These are phyloP conservation scores for Hypsopygia costalis DNA, from an alignment of 2,888 invertebrate genomes.

Conservation along the genomic window DNA sequence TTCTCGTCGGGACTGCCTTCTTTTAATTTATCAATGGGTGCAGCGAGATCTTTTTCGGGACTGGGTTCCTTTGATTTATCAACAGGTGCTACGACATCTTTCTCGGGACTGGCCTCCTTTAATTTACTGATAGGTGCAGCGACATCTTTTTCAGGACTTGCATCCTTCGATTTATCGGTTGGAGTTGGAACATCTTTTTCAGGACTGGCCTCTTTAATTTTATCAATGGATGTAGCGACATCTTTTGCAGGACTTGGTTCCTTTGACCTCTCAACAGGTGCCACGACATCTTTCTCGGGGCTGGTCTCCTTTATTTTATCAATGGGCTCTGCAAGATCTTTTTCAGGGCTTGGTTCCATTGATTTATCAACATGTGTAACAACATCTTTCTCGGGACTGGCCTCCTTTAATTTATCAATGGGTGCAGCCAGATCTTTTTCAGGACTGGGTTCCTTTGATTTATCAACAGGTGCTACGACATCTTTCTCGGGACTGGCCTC, in stretches of 20 bases:
- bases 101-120: constrained; percentile 1
- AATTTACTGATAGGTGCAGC: no score
- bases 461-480: no score
- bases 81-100: not conserved
- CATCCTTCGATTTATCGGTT: not conserved
- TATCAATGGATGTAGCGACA: not conserved
- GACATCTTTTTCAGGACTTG: no score
- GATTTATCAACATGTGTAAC: constrained; percentile 2
- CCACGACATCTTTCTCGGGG: not conserved
- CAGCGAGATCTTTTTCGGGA: not conserved
- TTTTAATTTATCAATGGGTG: constrained; percentile 1
- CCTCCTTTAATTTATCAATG: not conserved
- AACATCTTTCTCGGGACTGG: constrained; percentile 6
- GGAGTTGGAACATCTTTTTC: constrained; percentile 3
- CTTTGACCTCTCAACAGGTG: not conserved
- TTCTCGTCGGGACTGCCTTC: constrained; percentile 5
- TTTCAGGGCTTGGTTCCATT: constrained; percentile 12
- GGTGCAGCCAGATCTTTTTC: not conserved
- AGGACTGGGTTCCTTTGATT: constrained; percentile 6
- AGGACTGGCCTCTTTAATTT: constrained; percentile 12
- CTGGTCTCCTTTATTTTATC: not conserved
- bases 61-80: constrained; percentile 4
- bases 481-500: no score
- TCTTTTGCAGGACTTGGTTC: constrained; percentile 6
- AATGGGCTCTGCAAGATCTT: not conserved